Conservation (phyloP, 2,113 vertebrate species). For the Anoura caudifer region DNA sequence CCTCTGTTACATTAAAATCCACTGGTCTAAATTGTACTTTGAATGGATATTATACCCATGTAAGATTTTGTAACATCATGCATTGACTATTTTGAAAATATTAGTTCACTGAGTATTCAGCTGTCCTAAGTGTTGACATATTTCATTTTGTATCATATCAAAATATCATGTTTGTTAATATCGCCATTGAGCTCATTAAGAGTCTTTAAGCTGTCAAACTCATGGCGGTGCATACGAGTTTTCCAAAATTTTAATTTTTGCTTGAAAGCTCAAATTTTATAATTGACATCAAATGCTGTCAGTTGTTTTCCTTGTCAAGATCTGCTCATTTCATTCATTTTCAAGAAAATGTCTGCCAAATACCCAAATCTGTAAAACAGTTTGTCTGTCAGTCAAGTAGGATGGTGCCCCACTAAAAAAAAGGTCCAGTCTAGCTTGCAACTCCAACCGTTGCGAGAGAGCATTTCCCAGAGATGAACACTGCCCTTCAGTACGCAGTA, state of each 20-base stretch:
- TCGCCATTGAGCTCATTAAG: neutral
- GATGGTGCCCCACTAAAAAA: neutral
- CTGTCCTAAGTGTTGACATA: conserved; percentile 38
- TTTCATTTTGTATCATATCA: conserved; percentile 41
- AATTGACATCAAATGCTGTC: conserved; percentile 16
- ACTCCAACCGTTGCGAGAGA: neutral
- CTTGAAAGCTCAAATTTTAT: conserved; percentile 23
- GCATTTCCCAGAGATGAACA: neutral
- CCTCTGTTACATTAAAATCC: conserved; percentile 5
- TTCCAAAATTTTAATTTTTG: conserved; percentile 50
- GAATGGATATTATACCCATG: neutral
- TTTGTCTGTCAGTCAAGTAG: neutral
- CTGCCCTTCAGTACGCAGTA: neutral
- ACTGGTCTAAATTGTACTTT: conserved; percentile 10
- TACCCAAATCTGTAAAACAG: neutral
- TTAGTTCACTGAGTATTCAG: conserved; percentile 17
- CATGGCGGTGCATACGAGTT: neutral
- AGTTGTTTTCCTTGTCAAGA: conserved; percentile 25
- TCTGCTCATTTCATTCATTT: conserved; percentile 12
- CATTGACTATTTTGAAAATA: conserved; percentile 59
- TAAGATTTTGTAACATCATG: conserved; percentile 40
- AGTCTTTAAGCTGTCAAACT: conserved; percentile 47
- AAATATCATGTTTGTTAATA: conserved; percentile 48
- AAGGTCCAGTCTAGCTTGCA: neutral
- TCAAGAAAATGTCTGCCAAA: neutral